Evolutionary conservation across 2,113 vertebrate species (phyloP).

Genomic region (Nestor notabilis): DNA sequence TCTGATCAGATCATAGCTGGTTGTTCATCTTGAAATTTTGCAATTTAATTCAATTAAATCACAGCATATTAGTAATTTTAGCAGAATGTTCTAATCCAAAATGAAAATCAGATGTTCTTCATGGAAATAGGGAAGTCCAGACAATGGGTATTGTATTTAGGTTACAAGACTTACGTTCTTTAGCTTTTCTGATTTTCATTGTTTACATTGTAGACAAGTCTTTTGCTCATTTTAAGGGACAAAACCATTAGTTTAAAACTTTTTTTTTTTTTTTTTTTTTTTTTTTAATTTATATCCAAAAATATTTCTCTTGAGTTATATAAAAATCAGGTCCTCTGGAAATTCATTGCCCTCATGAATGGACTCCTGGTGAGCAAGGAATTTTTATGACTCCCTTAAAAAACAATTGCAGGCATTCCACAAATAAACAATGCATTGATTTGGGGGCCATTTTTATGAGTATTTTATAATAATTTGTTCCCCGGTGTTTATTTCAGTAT

Average conservation of each 20-base stretch:
- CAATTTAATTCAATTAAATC: constrained; percentile 37
- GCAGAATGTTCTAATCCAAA: constrained; percentile 56
- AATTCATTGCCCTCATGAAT: constrained; percentile 14
- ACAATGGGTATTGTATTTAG: constrained; percentile 62
- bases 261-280: not conserved
- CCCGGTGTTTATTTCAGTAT: not conserved
- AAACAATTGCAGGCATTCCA: constrained; percentile 41
- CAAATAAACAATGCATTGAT: constrained; percentile 20
- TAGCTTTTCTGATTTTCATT: constrained; percentile 1
- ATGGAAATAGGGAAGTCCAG: constrained; percentile 22
- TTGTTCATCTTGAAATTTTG: constrained; percentile 26
- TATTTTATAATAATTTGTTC: constrained; percentile 23
- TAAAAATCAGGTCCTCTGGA: not conserved
- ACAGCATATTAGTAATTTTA: constrained; percentile 59
- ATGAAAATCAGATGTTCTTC: constrained; percentile 74
- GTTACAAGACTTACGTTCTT: not conserved
- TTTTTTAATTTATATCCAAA: not conserved
- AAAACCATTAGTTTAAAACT: not conserved
- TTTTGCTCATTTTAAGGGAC: constrained; percentile 18
- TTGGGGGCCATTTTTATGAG: not conserved
- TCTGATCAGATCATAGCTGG: not conserved
- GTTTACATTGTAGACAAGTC: constrained; percentile 26
- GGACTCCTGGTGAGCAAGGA: not conserved
- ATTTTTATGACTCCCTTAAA: constrained; percentile 52
- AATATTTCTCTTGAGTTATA: constrained; percentile 25